Base-by-base conservation (phyloP, 1,140 invertebrate species). In the Tetramorium parvispinum region DNA sequence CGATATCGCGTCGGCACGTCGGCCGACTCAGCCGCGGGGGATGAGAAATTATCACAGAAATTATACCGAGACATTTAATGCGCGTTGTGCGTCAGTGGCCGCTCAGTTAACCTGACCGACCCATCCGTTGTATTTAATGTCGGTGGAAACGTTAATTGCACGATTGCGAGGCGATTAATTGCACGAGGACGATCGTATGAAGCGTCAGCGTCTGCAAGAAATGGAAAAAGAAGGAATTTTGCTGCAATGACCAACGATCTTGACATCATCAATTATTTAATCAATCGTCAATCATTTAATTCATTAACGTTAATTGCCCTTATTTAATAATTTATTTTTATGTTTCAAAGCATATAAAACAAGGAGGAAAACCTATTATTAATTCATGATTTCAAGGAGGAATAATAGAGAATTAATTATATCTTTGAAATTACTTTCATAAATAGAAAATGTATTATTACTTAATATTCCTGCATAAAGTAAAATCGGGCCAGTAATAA, bases 11-110 rank as follows among this genome's bases (percentile, higher is more conserved):
- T 83, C 79, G 68, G 40, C 79, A 82, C 79, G 68, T 43, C 61
- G 55, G 24, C 66, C 46, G 79, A 73, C 79, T 73, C 86, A n/a
- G 32, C 51, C 46, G n/a, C 27, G 18, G 43, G 27, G 61, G 40
- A 61, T 82, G 85, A 68, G 85, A 77, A 77, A 89, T 79, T 63
- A 75, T 76, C 32, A 11, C 53, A 73, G 89, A 89, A 89, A 90
- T 89, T 89, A 90, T 89, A 81, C 55, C 85, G 63, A 73, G 85
- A 85, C 85, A 85, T 87, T 87, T 78, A 88, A 87, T 88, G 73
- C 78, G 61, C 73, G 78, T 40, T 51, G 46, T 37, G 65, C 59
- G 79, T 87, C 85, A 75, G 66, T 43, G 59, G 40, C 73, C 73
- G 32, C 71, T 27, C 83, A 85, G 71, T 77, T 85, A 86, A 68